Percentiles rank a stretch among this genome's conserved stretches.
These are phyloP conservation scores for Chloropsis cyanopogon DNA, from an alignment of 2,113 vertebrate genomes.

Conservation along the genomic window DNA sequence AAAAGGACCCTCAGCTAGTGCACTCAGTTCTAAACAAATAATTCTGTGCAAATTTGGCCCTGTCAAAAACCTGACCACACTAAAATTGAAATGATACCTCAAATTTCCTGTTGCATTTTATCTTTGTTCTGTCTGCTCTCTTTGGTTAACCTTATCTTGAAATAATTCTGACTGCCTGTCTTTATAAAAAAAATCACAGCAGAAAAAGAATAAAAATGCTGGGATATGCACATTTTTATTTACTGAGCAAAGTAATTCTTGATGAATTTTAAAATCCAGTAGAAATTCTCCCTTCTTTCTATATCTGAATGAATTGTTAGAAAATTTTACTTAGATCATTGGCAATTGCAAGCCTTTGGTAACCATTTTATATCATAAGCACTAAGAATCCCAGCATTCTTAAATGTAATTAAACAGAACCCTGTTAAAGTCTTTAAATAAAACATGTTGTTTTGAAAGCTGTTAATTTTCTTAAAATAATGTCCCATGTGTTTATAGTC, in stretches of 20 bases:
- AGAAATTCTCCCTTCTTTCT: neutral
- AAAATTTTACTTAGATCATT: neutral
- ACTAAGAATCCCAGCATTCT: neutral
- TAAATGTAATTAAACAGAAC: neutral
- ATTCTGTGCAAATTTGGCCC: neutral
- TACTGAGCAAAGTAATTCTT: neutral
- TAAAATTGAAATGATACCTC: neutral
- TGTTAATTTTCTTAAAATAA: constrained; percentile 11
- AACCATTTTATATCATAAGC: neutral
- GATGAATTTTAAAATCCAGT: neutral
- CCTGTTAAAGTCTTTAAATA: neutral
- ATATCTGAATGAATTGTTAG: neutral
- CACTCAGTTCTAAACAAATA: neutral
- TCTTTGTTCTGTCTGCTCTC: neutral
- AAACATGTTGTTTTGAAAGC: neutral
- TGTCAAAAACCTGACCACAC: neutral
- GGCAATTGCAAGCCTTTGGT: neutral
- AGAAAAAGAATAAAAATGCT: neutral
- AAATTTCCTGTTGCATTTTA: neutral
- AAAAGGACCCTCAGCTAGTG: neutral
- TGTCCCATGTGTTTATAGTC: neutral
- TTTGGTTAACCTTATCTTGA: neutral
- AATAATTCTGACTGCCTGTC: neutral
- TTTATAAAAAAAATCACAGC: neutral
- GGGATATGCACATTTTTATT: neutral